Base-by-base conservation (phyloP, 2,797 vertebrate genomes). In the Nyctibius grandis region DNA sequence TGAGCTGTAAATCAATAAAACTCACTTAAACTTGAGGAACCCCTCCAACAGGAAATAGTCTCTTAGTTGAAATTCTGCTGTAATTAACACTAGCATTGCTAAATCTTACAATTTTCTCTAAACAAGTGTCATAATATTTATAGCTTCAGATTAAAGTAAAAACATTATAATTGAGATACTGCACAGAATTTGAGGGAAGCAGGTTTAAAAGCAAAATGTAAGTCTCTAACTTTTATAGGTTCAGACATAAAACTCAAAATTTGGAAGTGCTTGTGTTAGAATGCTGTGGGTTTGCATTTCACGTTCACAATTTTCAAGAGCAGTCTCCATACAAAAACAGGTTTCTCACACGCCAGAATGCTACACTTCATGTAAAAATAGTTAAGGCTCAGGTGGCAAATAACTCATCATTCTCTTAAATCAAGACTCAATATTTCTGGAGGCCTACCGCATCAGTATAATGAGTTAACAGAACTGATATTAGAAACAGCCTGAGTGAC, bases 1-100 rank as follows among this genome's bases (percentile, higher is more conserved):
- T 79, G 67, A 91, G 40, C 29, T 61, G 56, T 69, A 88, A 78
- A 93, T 78, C 83, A 86, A 36, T 91, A 86, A 94, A 88, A 74
- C 42, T 65, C 50, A 48, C 82, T 72, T 48, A 73, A 94, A 53
- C 23, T 25, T 73, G 63, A 93, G 50, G 42, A 95, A 91, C 9
- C 28, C 48, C 78, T 76, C n/a, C 54, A 79, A 86, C 23, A 85
- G 70, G 69, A 95, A 88, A 84, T 3, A 83, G 17, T 42, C 50
- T 75, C 72, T 79, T 61, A 78, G 45, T 48, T 84, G 54, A 93
- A 93, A 90, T 86, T 75, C 54, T 86, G 28, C 29, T 69, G 22
- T 59, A 90, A 75, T 73, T 86, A 95, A 86, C 36, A 72, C 50
- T 36, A 68, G 17, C 31, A 65, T 69, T 82, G 74, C n/a, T 76